Percentiles rank a stretch among this genome's conserved stretches.
Conservation (phyloP, 1,140 invertebrate species). For the Pseudomyrmex dendroicus region DNA sequence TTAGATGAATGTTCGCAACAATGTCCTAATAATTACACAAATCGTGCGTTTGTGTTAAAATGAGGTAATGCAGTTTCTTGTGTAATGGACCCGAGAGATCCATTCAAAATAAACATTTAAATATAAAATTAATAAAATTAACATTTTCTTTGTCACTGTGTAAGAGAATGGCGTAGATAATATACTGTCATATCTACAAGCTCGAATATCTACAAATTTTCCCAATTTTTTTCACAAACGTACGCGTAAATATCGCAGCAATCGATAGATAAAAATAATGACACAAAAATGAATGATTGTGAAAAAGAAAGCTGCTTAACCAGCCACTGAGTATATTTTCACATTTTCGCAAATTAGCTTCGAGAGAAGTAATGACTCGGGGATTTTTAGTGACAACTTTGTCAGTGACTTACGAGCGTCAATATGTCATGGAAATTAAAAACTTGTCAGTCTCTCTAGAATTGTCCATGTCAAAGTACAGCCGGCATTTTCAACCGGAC, state of each 20-base stretch:
- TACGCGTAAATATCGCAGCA: too few species aligned
- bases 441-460: slow-evolving; percentile 1
- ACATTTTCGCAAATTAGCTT: slow-evolving; percentile 29
- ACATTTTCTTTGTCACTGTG: too few species aligned
- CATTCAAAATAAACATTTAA: too few species aligned
- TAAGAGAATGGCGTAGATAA: too few species aligned
- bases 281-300: background rate
- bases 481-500: slow-evolving; percentile 18
- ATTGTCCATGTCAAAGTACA: slow-evolving; percentile 10
- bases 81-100: too few species aligned
- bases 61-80: too few species aligned
- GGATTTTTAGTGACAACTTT: slow-evolving; percentile 14
- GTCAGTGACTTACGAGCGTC: slow-evolving; percentile 42
- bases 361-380: background rate
- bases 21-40: background rate
- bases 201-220: too few species aligned
- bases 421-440: slow-evolving; percentile 28
- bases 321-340: background rate
- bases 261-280: too few species aligned
- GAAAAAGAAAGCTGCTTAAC: background rate
- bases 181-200: too few species aligned
- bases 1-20: slow-evolving; percentile 25
- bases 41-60: too few species aligned
- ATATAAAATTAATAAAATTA: too few species aligned
- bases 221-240: too few species aligned